Evolutionary conservation across 2,797 vertebrate species (phyloP).

Genomic region (Anisognathus igniventris): DNA sequence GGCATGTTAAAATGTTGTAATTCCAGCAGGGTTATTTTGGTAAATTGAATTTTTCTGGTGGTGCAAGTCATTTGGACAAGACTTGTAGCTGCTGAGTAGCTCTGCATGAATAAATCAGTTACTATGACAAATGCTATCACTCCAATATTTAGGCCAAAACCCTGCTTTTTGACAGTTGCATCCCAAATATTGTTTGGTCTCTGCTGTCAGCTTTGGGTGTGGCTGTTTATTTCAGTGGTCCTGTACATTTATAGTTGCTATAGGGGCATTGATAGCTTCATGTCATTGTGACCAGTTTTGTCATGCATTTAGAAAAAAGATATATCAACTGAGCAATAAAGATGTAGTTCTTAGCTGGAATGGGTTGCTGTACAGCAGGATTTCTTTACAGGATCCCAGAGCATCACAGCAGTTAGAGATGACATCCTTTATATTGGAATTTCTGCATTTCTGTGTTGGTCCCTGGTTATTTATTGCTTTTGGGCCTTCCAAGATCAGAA

Average conservation of each 20-base stretch:
- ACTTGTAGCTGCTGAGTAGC: neutral
- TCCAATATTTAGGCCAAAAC: neutral
- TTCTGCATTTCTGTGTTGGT: neutral
- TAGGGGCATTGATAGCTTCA: neutral
- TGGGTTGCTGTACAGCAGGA: neutral
- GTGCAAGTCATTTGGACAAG: neutral
- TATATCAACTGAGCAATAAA: neutral
- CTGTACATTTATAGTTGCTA: neutral
- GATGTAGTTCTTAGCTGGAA: neutral
- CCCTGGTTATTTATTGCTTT: neutral
- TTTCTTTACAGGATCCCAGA: neutral
- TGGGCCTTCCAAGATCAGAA: neutral
- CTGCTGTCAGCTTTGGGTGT: neutral
- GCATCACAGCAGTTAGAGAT: neutral
- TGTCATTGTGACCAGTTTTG: neutral
- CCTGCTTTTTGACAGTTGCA: fast-evolving
- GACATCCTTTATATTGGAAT: neutral
- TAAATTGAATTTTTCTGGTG: neutral
- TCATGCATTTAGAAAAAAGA: neutral
- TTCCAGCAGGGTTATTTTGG: neutral
- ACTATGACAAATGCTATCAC: fast-evolving
- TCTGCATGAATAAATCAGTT: neutral
- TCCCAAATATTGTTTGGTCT: neutral
- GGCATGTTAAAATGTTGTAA: neutral
- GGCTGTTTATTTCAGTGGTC: neutral